phyloP scores from a whole-genome alignment of 1,140 invertebrate genomes.

The Calosoma granatense region DNA sequence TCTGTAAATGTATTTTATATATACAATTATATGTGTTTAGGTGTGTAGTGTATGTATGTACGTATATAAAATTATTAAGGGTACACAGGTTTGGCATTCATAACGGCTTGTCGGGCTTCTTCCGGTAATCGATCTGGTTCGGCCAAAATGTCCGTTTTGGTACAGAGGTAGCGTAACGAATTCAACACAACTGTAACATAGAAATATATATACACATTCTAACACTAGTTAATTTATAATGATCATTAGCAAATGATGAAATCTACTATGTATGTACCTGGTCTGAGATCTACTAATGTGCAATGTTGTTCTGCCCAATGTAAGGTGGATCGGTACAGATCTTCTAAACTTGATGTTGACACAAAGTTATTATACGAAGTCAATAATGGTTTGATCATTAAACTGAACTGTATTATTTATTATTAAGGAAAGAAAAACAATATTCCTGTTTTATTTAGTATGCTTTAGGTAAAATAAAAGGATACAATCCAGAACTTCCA shows the following conservation, averaged over 20 bases:
- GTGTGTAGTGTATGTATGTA: conserved; percentile 1
- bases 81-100: conserved; percentile 2
- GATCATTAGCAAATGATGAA: conserved; percentile 10
- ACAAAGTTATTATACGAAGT: conserved; percentile 84
- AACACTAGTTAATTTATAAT: conserved; percentile 1
- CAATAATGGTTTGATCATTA: conserved; percentile 78
- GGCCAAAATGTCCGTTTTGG: conserved; percentile 84
- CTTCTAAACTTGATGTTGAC: conserved; percentile 81
- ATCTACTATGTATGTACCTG: conserved; percentile 55
- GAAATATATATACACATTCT: conserved; percentile 17
- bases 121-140: conserved; percentile 79
- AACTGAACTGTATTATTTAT: conserved; percentile 65
- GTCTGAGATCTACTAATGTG: conserved; percentile 82
- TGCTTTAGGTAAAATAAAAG: conserved; percentile 38
- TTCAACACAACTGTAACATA: conserved; percentile 75
- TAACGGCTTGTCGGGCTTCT: conserved; percentile 60
- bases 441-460: conserved; percentile 13
- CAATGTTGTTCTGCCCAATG: conserved; percentile 95
- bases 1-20: neutral
- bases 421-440: conserved; percentile 37
- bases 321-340: conserved; percentile 82
- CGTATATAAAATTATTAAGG: neutral
- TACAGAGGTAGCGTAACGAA: conserved; percentile 81
- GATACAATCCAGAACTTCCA: conserved; percentile 99
- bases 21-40: neutral